Evolutionary conservation across 2,888 invertebrate species (phyloP), one percentile per base, ranked within the genome.

Genomic region (Oxyscelio sp.): DNA sequence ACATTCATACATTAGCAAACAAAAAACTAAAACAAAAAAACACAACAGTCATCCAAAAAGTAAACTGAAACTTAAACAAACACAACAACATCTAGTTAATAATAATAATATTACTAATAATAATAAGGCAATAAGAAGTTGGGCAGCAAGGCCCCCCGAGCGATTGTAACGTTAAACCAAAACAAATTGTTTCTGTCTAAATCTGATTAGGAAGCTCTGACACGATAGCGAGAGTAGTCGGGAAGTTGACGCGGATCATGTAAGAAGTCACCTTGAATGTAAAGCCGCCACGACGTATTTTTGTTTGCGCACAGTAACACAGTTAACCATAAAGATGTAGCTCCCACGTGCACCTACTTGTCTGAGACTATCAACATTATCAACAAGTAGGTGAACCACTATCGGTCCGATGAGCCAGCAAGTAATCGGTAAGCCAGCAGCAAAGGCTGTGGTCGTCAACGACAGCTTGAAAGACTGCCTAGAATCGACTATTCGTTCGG

Each of bases 291-390:
- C 83, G 45, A 78, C 66, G 70, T 40, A 31, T 59, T 75, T 83
- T 70, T 63, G 65, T 78, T 80, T 65, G 50, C 66, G 68, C 81
- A 73, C 56, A 74, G 48, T 71, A 45, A 40, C 65, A 81, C 85
- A 87, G 38, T 15, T 75, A 91, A 88, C 87, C 88, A 91, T 85
- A 80, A 91, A 89, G 88, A 94, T 94, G 94, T 93, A 94, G 94
- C 89, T 91, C 66, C 48, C 86, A 87, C 89, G 90, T 73, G 52
- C 87, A 89, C 92, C 93, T 93, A 90, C 93, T 93, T 93, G 93
- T 92, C 89, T 91, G 91, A 90, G 79, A 86, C 81, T 87, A 88
- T 88, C 89, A 88, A 75, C 87, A 90, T 87, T 86, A 81, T 81
- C 74, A 63, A 84, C 93, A 93, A 93, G 92, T 92, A 90, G 92